These are phyloP conservation scores for Phymatocera aterrima DNA, from an alignment of 2,888 invertebrate genomes.

Conservation along the genomic window DNA sequence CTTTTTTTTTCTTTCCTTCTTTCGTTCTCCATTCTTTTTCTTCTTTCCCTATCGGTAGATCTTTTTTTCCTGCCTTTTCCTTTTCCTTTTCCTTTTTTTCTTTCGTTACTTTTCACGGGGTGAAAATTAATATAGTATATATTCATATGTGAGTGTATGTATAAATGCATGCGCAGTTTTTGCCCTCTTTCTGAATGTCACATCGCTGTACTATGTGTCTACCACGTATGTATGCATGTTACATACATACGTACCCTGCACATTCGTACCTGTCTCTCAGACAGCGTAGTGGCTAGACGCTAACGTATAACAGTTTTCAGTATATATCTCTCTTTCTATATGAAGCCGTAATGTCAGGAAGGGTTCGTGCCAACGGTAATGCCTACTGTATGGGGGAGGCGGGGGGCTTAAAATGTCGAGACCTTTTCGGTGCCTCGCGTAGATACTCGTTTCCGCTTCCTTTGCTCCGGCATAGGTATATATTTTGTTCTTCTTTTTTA, in stretches of 20 bases:
- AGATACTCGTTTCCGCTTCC: conserved; percentile 42
- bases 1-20: neutral
- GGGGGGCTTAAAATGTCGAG: conserved; percentile 59
- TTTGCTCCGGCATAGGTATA: neutral
- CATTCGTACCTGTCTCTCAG: too few relatives aligned
- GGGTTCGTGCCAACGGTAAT: conserved; percentile 28
- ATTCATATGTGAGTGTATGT: too few relatives aligned
- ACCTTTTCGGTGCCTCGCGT: conserved; percentile 56
- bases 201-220: too few relatives aligned
- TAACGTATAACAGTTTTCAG: too few relatives aligned
- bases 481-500: conserved; percentile 36
- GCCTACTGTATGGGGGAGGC: conserved; percentile 22
- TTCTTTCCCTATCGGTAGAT: conserved; percentile 33
- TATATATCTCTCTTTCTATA: neutral
- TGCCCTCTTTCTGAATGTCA: neutral
- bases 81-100: conserved; percentile 45
- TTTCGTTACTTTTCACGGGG: too few relatives aligned
- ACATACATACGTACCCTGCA: too few relatives aligned
- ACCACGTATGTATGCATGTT: too few relatives aligned
- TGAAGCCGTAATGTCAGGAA: conserved; percentile 29
- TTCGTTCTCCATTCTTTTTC: conserved; percentile 8
- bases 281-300: too few relatives aligned
- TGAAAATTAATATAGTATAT: too few relatives aligned
- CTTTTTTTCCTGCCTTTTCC: conserved; percentile 22
- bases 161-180: neutral